Evolutionary conservation across 2,888 invertebrate species (phyloP).

Genomic region (Salticus scenicus): DNA sequence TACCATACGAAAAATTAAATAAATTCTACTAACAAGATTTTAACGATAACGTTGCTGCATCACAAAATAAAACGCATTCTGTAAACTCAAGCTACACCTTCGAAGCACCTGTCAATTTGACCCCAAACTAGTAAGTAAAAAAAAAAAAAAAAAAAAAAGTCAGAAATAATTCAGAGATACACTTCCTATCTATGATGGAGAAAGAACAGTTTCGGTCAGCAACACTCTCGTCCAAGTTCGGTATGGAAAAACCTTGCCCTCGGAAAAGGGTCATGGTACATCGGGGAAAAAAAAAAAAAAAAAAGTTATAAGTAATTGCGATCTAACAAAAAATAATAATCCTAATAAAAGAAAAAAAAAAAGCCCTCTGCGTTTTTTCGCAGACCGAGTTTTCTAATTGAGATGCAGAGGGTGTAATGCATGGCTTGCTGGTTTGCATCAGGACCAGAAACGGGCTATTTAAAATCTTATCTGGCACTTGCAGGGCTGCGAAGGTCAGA

Average conservation of each 20-base stretch:
- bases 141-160: no score
- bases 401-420: constrained; percentile 21
- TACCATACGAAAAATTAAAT: no score
- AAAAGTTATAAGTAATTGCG: neutral
- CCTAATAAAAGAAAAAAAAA: neutral
- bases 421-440: constrained; percentile 20
- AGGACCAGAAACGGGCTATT: constrained; percentile 9
- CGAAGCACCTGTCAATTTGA: no score
- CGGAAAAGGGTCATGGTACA: constrained; percentile 7
- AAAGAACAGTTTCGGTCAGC: neutral
- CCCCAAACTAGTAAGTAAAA: no score
- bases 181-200: neutral
- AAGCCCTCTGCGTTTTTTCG: neutral
- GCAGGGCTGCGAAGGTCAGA: neutral
- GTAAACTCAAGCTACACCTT: no score
- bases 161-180: no score
- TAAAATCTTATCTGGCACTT: neutral
- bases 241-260: neutral
- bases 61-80: no score
- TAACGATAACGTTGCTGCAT: no score
- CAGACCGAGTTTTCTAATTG: neutral
- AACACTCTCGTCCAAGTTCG: neutral
- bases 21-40: no score
- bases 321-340: neutral
- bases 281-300: neutral